Percentiles rank a stretch among this genome's conserved stretches.
These are phyloP conservation scores for Isichthys henryi DNA, from an alignment of 2,113 vertebrate genomes.

Conservation along the genomic window DNA sequence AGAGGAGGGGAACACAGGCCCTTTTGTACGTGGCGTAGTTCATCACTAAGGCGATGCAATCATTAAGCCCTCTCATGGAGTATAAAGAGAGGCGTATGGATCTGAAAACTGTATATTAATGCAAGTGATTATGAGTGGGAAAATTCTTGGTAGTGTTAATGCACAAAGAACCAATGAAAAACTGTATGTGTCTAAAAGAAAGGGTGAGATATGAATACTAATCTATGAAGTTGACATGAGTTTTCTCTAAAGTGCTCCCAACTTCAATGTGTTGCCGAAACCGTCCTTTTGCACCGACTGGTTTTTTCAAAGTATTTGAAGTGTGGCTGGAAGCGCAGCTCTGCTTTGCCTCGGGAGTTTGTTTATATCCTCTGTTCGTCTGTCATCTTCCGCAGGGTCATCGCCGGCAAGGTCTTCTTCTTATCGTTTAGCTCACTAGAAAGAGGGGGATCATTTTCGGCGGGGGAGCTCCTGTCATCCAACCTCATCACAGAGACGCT, in stretches of 20 bases:
- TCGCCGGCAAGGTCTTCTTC: not conserved
- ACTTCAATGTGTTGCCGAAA: not conserved
- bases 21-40: not conserved
- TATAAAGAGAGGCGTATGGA: not conserved
- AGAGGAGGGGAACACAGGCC: not conserved
- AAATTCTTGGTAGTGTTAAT: not conserved
- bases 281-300: not conserved
- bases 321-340: not conserved
- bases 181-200: not conserved
- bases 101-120: not conserved
- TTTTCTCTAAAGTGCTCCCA: not conserved
- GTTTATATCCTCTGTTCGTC: not conserved
- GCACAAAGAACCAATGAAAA: not conserved
- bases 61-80: not conserved
- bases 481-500: not conserved
- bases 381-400: not conserved
- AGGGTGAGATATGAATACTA: not conserved
- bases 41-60: not conserved
- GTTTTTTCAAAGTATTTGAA: not conserved
- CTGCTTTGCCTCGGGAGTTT: not conserved
- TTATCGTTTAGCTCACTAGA: not conserved
- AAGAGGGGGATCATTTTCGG: not conserved
- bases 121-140: not conserved
- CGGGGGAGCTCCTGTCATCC: not conserved
- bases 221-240: not conserved